Conservation (phyloP, 2,113 vertebrate species). For the Chiloscyllium plagiosum region DNA sequence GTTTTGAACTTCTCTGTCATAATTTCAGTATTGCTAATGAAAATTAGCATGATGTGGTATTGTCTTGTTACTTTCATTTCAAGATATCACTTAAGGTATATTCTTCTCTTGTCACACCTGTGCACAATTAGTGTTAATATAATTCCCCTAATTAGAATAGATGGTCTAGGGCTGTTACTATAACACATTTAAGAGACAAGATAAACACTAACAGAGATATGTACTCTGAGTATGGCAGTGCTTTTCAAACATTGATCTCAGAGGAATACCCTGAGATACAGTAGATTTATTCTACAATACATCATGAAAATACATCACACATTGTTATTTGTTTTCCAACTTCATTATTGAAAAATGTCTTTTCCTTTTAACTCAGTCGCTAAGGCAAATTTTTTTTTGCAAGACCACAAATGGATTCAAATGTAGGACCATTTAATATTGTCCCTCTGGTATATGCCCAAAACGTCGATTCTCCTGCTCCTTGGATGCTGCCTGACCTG, state of each 20-base stretch:
- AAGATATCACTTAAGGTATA: neutral
- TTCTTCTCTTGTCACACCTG: neutral
- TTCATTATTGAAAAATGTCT: neutral
- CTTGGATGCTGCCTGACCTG: no score
- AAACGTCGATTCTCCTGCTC: no score
- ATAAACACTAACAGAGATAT: neutral
- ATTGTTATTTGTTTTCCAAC: neutral
- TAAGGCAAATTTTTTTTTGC: neutral
- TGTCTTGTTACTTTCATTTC: neutral
- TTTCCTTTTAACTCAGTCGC: neutral
- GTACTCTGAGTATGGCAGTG: neutral
- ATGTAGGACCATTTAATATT: neutral
- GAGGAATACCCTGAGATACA: neutral
- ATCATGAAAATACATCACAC: neutral
- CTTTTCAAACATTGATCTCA: neutral
- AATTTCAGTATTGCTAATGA: neutral
- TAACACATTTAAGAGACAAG: neutral
- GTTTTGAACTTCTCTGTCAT: neutral
- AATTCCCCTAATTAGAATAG: neutral
- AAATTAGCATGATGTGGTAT: neutral
- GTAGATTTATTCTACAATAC: neutral
- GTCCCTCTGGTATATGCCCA: neutral
- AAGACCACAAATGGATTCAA: neutral
- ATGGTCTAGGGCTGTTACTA: neutral
- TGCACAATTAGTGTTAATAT: neutral